Evolutionary conservation across 2,797 vertebrate species (phyloP).

Genomic region (Darevskia nairensis): DNA sequence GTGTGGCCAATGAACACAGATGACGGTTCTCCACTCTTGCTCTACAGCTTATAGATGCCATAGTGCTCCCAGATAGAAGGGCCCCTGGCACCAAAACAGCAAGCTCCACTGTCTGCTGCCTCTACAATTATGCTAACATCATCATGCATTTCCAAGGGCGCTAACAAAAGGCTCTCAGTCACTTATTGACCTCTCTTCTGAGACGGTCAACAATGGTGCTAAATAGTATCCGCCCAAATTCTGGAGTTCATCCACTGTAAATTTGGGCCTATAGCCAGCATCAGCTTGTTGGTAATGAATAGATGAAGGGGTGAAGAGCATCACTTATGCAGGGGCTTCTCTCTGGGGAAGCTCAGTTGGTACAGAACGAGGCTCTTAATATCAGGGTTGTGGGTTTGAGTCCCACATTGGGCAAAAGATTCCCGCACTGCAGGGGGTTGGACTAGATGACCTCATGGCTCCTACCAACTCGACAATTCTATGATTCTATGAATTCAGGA

Average conservation of each 20-base stretch:
- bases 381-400: too few relatives aligned
- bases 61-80: neutral
- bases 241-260: neutral
- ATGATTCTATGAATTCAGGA: neutral
- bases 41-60: too few relatives aligned
- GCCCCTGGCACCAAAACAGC: neutral
- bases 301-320: neutral
- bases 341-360: too few relatives aligned
- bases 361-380: too few relatives aligned
- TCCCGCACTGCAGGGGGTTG: too few relatives aligned
- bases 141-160: neutral
- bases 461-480: too few relatives aligned
- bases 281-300: neutral
- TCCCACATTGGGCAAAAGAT: too few relatives aligned
- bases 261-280: neutral
- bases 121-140: neutral
- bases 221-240: neutral
- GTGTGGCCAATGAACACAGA: too few relatives aligned
- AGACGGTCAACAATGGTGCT: neutral
- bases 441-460: too few relatives aligned
- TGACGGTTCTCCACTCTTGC: too few relatives aligned
- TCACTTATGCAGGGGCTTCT: neutral
- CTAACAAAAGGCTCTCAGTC: too few relatives aligned
- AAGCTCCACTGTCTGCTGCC: too few relatives aligned
- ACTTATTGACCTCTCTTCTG: neutral